Base-by-base conservation (phyloP, 2,113 vertebrate genomes). In the Alces alces region DNA sequence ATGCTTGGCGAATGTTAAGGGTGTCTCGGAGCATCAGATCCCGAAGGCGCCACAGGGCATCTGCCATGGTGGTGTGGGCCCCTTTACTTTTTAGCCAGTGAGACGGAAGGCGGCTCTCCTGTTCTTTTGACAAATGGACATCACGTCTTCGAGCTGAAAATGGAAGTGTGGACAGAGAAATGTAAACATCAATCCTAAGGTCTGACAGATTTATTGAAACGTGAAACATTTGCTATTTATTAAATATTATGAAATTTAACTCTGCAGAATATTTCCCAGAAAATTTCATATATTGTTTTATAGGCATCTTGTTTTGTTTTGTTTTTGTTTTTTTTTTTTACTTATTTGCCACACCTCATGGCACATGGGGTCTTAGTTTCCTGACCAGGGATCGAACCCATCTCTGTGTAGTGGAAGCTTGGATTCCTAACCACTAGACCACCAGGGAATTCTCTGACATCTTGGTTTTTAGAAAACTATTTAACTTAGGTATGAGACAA, bases 41-140 rank as follows among this genome's bases (percentile, higher is more conserved):
- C 93, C 99, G 99, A 92, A 99, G 99, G 55, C 99, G 99, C 99
- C 99, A 99, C 52, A 99, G 97, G 2, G 99, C 99, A 79, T 99
- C 99, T 0, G 99, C 99, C 99, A 99, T 99, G 13, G 99, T 99
- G 96, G 99, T 99, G 97, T 99, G 99, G 86, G 99, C 99, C 6
- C 99, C 99, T 98, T 99, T 99, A 97, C 99, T 99, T 98, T 99
- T 99, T 98, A 99, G 97, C 99, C 99, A 99, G 97, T 99, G 99
- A 16, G 99, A 99, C 21, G 99, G 99, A 36, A 99, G 99, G 30
- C 99, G 99, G 98, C 99, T 99, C 98, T 99, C 99, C 83, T 99
- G 99, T 96, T 99, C 99, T 98, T 99, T 99, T 7, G 99, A 99
- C 97, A 99, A 98, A 85, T 99, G 99, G 66, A 99, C 98, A 27